These are phyloP conservation scores for Chaetorhynchus papuensis DNA, from an alignment of 2,113 vertebrate genomes.

Conservation along the genomic window DNA sequence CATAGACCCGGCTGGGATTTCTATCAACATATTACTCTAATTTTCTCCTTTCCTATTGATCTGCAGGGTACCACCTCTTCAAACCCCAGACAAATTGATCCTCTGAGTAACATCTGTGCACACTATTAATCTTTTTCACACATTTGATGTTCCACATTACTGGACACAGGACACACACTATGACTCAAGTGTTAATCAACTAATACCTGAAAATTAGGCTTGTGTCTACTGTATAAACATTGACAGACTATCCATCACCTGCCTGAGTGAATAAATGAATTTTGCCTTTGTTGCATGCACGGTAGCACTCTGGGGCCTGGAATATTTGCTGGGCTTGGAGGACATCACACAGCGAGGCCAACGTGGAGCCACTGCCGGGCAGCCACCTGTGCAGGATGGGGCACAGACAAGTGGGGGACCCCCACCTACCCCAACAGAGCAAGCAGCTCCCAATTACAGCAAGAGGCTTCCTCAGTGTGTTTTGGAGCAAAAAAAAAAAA, in stretches of 20 bases:
- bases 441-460: not conserved
- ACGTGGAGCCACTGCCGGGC: accelerated
- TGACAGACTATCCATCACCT: conserved; percentile 65
- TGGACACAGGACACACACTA: conserved; percentile 64
- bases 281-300: conserved; percentile 2
- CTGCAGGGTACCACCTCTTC: conserved; percentile 63
- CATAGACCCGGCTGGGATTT: conserved; percentile 26
- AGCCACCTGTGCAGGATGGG: not conserved
- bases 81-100: conserved; percentile 70
- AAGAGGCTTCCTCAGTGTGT: not conserved
- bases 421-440: not conserved
- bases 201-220: conserved; percentile 67
- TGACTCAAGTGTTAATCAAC: conserved; percentile 72
- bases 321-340: conserved; percentile 1
- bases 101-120: conserved; percentile 70
- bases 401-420: not conserved
- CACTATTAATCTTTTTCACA: conserved; percentile 72
- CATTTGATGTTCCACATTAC: conserved; percentile 67
- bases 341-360: not conserved
- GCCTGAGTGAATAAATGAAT: conserved; percentile 54
- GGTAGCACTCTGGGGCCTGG: not conserved
- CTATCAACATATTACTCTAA: conserved; percentile 62
- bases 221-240: conserved; percentile 65
- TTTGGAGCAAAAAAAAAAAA: not conserved
- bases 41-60: conserved; percentile 69